Conservation (phyloP, 2,113 vertebrate genomes). For the Phalacrocorax brasilianus region DNA sequence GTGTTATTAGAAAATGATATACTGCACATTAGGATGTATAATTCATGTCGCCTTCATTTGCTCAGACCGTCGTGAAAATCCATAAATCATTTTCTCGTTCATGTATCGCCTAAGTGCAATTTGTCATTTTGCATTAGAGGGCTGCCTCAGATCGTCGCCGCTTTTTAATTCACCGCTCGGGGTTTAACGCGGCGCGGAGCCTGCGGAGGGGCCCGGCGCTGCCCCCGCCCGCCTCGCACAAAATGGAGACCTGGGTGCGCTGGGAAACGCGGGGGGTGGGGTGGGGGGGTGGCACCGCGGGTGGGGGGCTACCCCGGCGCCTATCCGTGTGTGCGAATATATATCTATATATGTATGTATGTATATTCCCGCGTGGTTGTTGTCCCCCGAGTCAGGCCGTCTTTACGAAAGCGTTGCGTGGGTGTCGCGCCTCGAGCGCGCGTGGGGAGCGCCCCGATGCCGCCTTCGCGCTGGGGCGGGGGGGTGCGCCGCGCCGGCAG, state of each 20-base stretch:
- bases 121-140: conserved; percentile 72
- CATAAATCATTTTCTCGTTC: conserved; percentile 81
- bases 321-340: background rate
- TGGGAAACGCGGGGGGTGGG: too few relatives aligned
- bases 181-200: conserved; percentile 24
- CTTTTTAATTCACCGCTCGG: conserved; percentile 62
- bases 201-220: background rate
- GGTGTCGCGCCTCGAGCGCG: background rate
- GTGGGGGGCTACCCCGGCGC: background rate
- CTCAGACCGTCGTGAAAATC: conserved; percentile 72
- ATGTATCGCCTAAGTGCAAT: conserved; percentile 73
- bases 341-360: background rate
- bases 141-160: conserved; percentile 35
- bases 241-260: background rate
- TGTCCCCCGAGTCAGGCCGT: background rate
- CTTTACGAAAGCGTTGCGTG: background rate
- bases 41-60: conserved; percentile 78
- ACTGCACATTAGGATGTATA: conserved; percentile 74
- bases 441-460: background rate
- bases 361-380: background rate
- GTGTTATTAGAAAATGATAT: conserved; percentile 79
- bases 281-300: background rate
- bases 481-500: too few relatives aligned
- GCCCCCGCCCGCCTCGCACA: background rate
- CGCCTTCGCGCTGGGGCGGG: background rate